phyloP scores from a whole-genome alignment of 2,888 invertebrate species.

The Sclerodermus sp. region DNA sequence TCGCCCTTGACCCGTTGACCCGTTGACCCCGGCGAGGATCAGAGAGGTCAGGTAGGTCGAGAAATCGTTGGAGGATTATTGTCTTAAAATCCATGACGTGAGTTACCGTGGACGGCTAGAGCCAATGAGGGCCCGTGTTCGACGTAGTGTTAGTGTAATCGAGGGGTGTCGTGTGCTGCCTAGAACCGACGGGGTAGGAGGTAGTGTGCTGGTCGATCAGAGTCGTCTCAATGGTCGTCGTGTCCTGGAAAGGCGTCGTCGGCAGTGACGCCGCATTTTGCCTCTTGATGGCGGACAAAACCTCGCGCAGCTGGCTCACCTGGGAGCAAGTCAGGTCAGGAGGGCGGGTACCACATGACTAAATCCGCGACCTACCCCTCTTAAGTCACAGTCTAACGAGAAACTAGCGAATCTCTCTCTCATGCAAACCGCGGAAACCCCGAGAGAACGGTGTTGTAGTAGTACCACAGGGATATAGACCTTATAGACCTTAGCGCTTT shows the following conservation, averaged over 20 bases:
- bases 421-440: not conserved
- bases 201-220: slow-evolving; percentile 55
- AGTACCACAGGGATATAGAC: too few relatives aligned
- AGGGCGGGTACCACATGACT: slow-evolving; percentile 32
- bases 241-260: slow-evolving; percentile 52
- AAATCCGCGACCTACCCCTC: slow-evolving; percentile 1
- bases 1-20: slow-evolving; percentile 2
- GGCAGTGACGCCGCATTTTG: slow-evolving; percentile 51
- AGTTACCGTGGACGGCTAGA: slow-evolving; percentile 58
- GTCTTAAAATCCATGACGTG: slow-evolving; percentile 56
- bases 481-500: too few relatives aligned
- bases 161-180: slow-evolving; percentile 57
- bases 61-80: slow-evolving; percentile 3
- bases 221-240: slow-evolving; percentile 56
- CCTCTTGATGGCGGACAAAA: slow-evolving; percentile 56
- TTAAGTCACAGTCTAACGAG: not conserved
- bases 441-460: too few relatives aligned
- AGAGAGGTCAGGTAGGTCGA: not conserved
- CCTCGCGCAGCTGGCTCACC: slow-evolving; percentile 58
- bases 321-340: slow-evolving; percentile 50
- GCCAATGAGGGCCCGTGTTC: slow-evolving; percentile 56
- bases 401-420: slow-evolving; percentile 1
- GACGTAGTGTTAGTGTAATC: slow-evolving; percentile 57
- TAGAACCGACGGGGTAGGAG: slow-evolving; percentile 54
- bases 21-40: slow-evolving; percentile 13